Evolutionary conservation across 2,888 invertebrate genomes (phyloP).

Genomic region (Caenorhabditis macrosperma): DNA sequence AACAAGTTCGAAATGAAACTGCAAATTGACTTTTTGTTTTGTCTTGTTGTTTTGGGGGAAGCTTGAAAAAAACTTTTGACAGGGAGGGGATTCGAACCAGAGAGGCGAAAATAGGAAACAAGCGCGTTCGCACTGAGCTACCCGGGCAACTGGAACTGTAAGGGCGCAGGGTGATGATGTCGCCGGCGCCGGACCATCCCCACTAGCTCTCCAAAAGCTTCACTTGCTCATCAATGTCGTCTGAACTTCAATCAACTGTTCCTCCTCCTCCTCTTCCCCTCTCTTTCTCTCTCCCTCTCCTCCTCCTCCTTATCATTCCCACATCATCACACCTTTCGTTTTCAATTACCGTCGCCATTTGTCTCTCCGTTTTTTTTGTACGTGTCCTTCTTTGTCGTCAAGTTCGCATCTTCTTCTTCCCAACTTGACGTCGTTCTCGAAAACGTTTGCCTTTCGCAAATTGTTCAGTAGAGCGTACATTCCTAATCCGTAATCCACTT

Average conservation of each 20-base stretch:
- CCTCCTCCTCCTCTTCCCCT: not conserved
- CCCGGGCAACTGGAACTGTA: no score
- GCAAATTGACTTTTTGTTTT: not conserved
- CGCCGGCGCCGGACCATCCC: no score
- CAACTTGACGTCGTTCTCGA: not conserved
- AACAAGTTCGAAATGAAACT: not conserved
- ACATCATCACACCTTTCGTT: conserved; percentile 42
- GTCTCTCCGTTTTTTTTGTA: conserved; percentile 1
- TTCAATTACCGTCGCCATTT: conserved; percentile 32
- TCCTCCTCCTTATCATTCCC: conserved; percentile 13
- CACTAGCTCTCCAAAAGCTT: no score
- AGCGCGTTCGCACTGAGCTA: no score
- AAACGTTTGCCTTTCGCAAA: not conserved
- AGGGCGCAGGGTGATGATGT: no score
- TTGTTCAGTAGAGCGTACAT: not conserved
- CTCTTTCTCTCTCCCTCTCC: no score
- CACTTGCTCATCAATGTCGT: no score
- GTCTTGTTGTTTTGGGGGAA: no score
- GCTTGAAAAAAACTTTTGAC: no score
- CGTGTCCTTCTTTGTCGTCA: not conserved
- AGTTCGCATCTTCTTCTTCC: not conserved
- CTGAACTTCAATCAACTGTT: conserved; percentile 13
- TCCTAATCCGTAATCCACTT: not conserved
- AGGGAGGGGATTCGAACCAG: no score
- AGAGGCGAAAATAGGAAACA: no score